Base-by-base conservation (phyloP, 1,140 invertebrate species). In the Probaryconus sp. region DNA sequence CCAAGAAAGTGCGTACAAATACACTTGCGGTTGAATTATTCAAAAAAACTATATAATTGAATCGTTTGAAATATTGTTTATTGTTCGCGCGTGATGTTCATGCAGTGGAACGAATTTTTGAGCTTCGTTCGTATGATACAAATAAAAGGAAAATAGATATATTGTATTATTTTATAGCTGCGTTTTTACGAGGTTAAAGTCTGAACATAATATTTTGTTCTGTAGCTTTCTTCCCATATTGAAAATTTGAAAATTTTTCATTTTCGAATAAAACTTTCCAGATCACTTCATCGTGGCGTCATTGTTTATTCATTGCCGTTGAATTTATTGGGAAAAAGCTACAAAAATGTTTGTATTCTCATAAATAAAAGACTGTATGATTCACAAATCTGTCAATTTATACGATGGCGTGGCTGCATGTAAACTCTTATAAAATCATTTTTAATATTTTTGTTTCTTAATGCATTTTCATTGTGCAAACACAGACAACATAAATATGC, bases 21-120 rank as follows among this genome's bases (percentile, higher is more conserved):
- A 47, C 7, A 35, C 53, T 64, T 20, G 3, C 14, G 16, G 53
- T 47, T 53, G 48, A 64, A 64, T 64, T 53, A 64, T 64, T 40
- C 38, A 26, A 24, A 64, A 45, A 30, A 28, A 43, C n/a, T n/a
- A 53, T 64, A 38, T 64, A 64, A 64, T 53, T 64, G 61, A 53
- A 64, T 53, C 4, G 30, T 16, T 35, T 53, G 48, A 64, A 53
- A 64, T 51, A 37, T 53, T 64, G 38, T 64, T 53, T 64, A 64
- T 53, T 53, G 61, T 53, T 43, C 30, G 40, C 48, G 31, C 61
- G 48, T 64, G 61, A 64, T 45, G 40, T 37, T 64, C 21, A 5
- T 24, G 17, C 35, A 43, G 21, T 31, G 17, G 37, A 51, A 30
- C 60, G 47, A 43, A 64, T 43, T 64, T 20, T 45, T 47, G 28